Evolutionary conservation across 1,140 invertebrate genomes (phyloP).

Genomic region (Diorhabda carinulata): DNA sequence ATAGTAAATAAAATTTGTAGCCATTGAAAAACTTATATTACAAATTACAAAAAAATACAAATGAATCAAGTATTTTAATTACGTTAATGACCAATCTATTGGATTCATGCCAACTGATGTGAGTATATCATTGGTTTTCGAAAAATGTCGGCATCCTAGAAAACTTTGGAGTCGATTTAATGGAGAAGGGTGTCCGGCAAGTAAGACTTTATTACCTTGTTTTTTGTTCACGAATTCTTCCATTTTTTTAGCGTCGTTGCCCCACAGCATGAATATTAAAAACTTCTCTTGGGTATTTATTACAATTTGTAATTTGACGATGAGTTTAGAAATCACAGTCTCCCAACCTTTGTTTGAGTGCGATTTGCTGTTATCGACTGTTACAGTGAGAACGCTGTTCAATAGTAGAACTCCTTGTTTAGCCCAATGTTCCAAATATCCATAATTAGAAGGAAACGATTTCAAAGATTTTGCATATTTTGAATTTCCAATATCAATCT

Average conservation of each 20-base stretch:
- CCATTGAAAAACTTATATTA: too few relatives aligned
- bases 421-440: slow-evolving; percentile 4
- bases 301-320: slow-evolving; percentile 3
- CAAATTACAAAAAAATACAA: too few relatives aligned
- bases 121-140: not conserved
- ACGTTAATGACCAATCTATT: slow-evolving; percentile 1
- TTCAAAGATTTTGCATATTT: not conserved
- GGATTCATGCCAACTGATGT: not conserved
- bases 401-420: slow-evolving; percentile 14
- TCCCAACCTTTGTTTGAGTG: slow-evolving; percentile 4
- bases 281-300: not conserved
- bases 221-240: not conserved
- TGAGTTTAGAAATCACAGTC: not conserved
- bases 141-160: not conserved
- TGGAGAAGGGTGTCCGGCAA: slow-evolving; percentile 6
- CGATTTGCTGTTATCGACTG: not conserved
- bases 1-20: too few relatives aligned
- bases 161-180: not conserved
- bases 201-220: not conserved
- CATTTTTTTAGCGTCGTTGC: not conserved
- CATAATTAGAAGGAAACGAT: not conserved
- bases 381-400: slow-evolving; percentile 8
- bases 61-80: too few relatives aligned
- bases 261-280: slow-evolving; percentile 10
- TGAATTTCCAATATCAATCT: not conserved